These are phyloP conservation scores for Augiades crinisus DNA, from an alignment of 2,888 invertebrate species.

Conservation along the genomic window DNA sequence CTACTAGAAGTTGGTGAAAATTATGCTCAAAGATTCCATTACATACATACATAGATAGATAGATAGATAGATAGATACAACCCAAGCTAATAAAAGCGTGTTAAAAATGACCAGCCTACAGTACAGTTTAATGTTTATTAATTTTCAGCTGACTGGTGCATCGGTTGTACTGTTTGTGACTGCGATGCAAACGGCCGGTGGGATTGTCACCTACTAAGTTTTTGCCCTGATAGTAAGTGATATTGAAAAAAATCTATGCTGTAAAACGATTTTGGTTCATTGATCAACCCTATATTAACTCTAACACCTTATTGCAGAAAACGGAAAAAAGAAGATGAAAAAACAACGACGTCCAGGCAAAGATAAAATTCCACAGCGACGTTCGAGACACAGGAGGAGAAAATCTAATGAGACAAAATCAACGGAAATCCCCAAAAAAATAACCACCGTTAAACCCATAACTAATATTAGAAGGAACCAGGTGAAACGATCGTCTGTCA, in stretches of 20 bases:
- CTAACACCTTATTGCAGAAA: slow-evolving; percentile 26
- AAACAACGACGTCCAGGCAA: slow-evolving; percentile 24
- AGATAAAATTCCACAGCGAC: slow-evolving; percentile 29
- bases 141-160: slow-evolving; percentile 65
- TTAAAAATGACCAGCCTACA: no score
- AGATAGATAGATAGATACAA: no score
- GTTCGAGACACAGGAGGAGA: slow-evolving; percentile 28
- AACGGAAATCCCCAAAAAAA: slow-evolving; percentile 13
- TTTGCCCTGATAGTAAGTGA: slow-evolving; percentile 59
- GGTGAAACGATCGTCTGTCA: slow-evolving; percentile 2
- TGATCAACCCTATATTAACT: no score
- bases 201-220: slow-evolving; percentile 65
- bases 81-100: no score
- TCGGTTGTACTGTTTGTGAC: slow-evolving; percentile 66
- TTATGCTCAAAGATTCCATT: no score
- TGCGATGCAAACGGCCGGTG: slow-evolving; percentile 59
- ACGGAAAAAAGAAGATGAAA: slow-evolving; percentile 33
- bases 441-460: slow-evolving; percentile 8
- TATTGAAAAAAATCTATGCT: neutral
- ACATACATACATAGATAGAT: no score
- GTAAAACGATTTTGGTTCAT: neutral
- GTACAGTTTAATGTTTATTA: neutral
- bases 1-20: no score
- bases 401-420: slow-evolving; percentile 20
- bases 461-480: slow-evolving; percentile 16